Conservation (phyloP, 1,140 invertebrate genomes). For the Dendroctonus ponderosae region DNA sequence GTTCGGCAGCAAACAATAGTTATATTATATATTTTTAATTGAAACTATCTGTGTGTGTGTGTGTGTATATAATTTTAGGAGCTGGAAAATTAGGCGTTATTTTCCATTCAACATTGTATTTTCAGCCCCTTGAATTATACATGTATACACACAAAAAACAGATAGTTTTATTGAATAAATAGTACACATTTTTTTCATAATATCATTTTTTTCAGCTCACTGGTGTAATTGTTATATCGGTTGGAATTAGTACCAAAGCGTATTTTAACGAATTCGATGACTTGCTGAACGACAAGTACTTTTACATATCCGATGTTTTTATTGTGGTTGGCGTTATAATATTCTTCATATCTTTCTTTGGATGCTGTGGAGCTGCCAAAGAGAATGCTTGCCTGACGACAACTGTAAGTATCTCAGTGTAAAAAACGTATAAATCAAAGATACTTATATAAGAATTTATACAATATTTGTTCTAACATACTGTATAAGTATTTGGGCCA, state of each 20-base stretch:
- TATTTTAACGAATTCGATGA: slow-evolving; percentile 66
- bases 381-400: slow-evolving; percentile 84
- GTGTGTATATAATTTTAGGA: too few species aligned
- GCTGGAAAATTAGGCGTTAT: too few species aligned
- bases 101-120: too few species aligned
- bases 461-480: background rate
- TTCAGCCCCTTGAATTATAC: too few species aligned
- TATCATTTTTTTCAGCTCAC: slow-evolving; percentile 40
- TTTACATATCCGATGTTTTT: slow-evolving; percentile 71
- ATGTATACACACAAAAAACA: too few species aligned
- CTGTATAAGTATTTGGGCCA: too few species aligned
- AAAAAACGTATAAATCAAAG: background rate
- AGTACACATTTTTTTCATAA: background rate
- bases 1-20: too few species aligned
- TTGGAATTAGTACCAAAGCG: slow-evolving; percentile 67
- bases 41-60: too few species aligned
- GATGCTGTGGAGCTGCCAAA: slow-evolving; percentile 82
- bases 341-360: slow-evolving; percentile 81
- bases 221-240: slow-evolving; percentile 59
- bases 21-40: too few species aligned
- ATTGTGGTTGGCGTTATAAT: slow-evolving; percentile 77
- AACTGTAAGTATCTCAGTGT: slow-evolving; percentile 57
- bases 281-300: slow-evolving; percentile 63
- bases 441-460: background rate
- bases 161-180: background rate